Evolutionary conservation across 1,140 invertebrate genomes (phyloP).

Genomic region (Bombus sibiricus): DNA sequence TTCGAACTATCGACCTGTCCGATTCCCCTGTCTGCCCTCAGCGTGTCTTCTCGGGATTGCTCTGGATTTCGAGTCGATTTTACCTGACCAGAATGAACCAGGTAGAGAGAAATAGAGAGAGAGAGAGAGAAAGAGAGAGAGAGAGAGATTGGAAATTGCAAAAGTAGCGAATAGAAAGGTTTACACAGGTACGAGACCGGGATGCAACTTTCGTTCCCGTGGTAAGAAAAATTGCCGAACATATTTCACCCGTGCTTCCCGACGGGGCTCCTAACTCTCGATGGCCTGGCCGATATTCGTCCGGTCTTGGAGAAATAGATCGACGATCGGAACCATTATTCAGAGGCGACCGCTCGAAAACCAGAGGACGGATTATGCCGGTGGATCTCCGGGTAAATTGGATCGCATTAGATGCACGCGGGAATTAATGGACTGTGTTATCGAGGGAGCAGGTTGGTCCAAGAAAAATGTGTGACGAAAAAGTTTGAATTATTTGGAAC

Average conservation of each 20-base stretch:
- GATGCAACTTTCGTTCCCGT: slow-evolving; percentile 63
- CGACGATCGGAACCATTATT: slow-evolving; percentile 53
- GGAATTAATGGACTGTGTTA: slow-evolving; percentile 36
- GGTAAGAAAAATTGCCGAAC: slow-evolving; percentile 70
- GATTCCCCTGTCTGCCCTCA: slow-evolving; percentile 28
- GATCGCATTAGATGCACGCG: slow-evolving; percentile 2
- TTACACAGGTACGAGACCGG: slow-evolving; percentile 3
- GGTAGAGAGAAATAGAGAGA: background rate
- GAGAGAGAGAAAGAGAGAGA: background rate
- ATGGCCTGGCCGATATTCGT: slow-evolving; percentile 36
- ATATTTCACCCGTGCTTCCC: slow-evolving; percentile 67
- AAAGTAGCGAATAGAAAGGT: slow-evolving; percentile 25
- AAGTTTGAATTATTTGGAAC: background rate
- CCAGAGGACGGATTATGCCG: slow-evolving; percentile 22
- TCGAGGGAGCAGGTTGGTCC: background rate
- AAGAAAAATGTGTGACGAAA: background rate
- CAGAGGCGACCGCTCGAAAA: slow-evolving; percentile 34
- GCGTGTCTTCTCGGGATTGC: slow-evolving; percentile 35
- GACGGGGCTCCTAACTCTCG: slow-evolving; percentile 45
- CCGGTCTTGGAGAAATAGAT: slow-evolving; percentile 58
- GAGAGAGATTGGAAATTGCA: slow-evolving; percentile 30
- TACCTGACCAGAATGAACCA: background rate
- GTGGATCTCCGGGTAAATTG: slow-evolving; percentile 40
- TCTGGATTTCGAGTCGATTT: slow-evolving; percentile 55
- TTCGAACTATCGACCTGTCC: slow-evolving; percentile 38